Conservation (phyloP, 2,797 vertebrate genomes). For the Enteromius viviparus region DNA sequence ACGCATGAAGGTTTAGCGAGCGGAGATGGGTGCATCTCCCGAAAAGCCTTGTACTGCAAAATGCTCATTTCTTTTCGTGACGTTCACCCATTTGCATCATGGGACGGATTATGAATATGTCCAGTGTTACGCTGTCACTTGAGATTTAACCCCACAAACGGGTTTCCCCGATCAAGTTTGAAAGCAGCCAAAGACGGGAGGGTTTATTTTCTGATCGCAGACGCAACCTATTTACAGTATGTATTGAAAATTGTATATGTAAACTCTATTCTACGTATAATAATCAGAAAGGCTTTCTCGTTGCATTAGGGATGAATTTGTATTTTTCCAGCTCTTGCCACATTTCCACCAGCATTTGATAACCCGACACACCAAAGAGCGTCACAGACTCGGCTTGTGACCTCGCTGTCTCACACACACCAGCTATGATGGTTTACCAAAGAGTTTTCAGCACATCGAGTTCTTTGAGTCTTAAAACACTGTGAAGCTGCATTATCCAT, state of each 20-base stretch:
- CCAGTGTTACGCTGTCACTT: constrained; percentile 35
- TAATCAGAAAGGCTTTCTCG: constrained; percentile 36
- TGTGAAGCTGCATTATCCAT: constrained; percentile 3
- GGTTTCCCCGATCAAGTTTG: constrained; percentile 23
- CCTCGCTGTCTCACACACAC: constrained; percentile 17
- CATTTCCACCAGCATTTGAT: constrained; percentile 15
- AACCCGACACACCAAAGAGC: constrained; percentile 50
- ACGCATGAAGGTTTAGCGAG: constrained; percentile 45
- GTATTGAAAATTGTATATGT: constrained; percentile 52
- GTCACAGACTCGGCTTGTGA: constrained; percentile 27
- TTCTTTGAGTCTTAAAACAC: constrained; percentile 40
- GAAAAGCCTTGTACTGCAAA: not conserved
- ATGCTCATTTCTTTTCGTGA: not conserved
- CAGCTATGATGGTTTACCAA: constrained; percentile 56
- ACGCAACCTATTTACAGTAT: constrained; percentile 42
- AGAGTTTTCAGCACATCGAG: constrained; percentile 49
- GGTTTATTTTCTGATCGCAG: constrained; percentile 26
- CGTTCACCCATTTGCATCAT: constrained; percentile 14
- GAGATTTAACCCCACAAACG: not conserved
- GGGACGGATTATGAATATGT: not conserved
- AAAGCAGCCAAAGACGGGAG: constrained; percentile 42
- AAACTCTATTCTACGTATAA: constrained; percentile 32
- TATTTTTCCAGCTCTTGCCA: not conserved
- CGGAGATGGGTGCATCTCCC: not conserved
- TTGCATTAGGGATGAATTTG: constrained; percentile 13